These are phyloP conservation scores for Steromphala cineraria DNA, from an alignment of 2,888 invertebrate species.

Conservation along the genomic window DNA sequence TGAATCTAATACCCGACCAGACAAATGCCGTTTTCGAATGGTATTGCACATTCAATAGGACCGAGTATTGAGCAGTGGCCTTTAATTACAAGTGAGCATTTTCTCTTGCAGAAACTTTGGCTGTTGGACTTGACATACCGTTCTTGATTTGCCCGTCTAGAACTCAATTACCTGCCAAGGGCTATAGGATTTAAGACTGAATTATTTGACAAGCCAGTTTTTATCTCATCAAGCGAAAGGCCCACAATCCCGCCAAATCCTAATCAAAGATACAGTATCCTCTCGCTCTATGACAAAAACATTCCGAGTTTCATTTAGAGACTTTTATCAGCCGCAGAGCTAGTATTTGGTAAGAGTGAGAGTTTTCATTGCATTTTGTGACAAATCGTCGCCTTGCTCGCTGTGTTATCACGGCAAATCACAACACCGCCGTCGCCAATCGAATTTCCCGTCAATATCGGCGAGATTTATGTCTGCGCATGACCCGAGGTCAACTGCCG, in stretches of 20 bases:
- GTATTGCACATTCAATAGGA: too few species aligned
- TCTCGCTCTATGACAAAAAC: neutral
- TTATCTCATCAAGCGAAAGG: neutral
- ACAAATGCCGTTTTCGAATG: too few species aligned
- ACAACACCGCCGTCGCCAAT: slow-evolving; percentile 9
- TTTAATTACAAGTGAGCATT: too few species aligned
- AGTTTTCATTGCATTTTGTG: slow-evolving; percentile 18
- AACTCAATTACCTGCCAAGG: slow-evolving; percentile 13
- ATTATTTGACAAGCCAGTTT: neutral
- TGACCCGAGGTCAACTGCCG: slow-evolving; percentile 6
- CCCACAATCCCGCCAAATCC: neutral
- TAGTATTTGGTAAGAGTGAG: neutral
- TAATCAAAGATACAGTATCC: slow-evolving; percentile 3
- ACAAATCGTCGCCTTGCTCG: slow-evolving; percentile 8
- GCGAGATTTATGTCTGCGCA: neutral
- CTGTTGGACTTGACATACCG: neutral
- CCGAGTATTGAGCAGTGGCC: too few species aligned
- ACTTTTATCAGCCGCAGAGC: neutral
- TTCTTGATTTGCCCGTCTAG: neutral
- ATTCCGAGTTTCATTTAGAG: neutral
- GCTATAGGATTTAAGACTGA: slow-evolving; percentile 2
- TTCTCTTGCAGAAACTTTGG: neutral
- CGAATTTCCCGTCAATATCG: slow-evolving; percentile 12
- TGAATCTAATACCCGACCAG: too few species aligned
- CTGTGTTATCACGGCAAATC: neutral